These are phyloP conservation scores for Helicoverpa armigera DNA, from an alignment of 1,140 invertebrate species.

Conservation along the genomic window DNA sequence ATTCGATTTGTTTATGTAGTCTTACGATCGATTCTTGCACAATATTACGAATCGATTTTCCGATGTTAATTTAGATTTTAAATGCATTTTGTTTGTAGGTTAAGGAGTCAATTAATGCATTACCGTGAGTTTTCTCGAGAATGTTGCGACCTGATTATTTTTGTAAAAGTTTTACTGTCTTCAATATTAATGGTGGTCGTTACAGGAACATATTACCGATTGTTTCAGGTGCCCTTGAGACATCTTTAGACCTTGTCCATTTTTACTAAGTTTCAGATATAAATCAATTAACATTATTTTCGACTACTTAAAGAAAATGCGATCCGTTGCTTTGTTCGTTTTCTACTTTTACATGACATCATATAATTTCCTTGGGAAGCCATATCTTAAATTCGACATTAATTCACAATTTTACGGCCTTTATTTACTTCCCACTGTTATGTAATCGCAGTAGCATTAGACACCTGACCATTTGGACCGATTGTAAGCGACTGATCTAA, in stretches of 20 bases:
- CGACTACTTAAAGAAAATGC: no score
- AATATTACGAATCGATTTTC: slow-evolving; percentile 31
- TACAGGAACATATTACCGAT: background rate
- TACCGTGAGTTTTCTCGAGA: slow-evolving; percentile 32
- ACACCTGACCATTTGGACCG: background rate
- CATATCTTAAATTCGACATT: no score
- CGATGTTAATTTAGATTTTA: slow-evolving; percentile 15
- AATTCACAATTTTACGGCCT: background rate
- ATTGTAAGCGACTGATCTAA: background rate
- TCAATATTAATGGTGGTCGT: background rate
- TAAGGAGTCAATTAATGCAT: slow-evolving; percentile 29
- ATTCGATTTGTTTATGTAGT: background rate
- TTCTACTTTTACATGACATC: no score
- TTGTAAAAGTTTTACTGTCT: background rate
- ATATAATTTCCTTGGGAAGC: no score
- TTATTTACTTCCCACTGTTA: background rate
- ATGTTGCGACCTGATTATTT: slow-evolving; percentile 4
- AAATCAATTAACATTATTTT: no score
- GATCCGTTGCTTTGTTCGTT: no score
- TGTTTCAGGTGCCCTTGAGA: background rate
- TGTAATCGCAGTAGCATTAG: background rate
- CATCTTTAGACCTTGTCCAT: background rate
- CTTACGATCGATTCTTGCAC: slow-evolving; percentile 19
- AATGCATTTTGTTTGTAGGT: slow-evolving; percentile 28
- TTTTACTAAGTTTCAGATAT: background rate